Base-by-base conservation (phyloP, 2,797 vertebrate genomes). In the Myotis pilosus region DNA sequence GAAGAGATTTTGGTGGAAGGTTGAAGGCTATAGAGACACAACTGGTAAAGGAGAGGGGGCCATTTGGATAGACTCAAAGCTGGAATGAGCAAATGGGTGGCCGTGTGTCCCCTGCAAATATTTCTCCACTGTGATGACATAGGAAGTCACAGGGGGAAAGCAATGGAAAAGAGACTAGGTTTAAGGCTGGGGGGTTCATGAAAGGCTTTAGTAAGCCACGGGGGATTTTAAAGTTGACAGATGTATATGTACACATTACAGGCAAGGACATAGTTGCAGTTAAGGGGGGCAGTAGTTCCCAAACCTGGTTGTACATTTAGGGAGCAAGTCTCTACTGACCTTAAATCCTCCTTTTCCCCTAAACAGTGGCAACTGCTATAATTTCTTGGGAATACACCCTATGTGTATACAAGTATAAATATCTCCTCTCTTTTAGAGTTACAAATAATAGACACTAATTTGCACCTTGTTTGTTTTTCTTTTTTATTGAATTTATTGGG, bases 181-280 rank as follows among this genome's bases (percentile, higher is more conserved):
- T 81, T 76, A 76, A 87, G 79, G 60, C 30, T 87, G 90, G 38
- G 12, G 33, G 60, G 80, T 80, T 96, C 33, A 60, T 51, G 19
- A 41, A 93, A 51, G 62, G 25, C 75, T 60, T 53, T 78, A 47
- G 36, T 41, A 96, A 93, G 62, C 62, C 41, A 55, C 25, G 23
- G 2, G 47, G 92, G 41, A 75, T 88, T 94, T 88, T 55, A 75
- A 89, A 87, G 20, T 68, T 91, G 68, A 82, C 20, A 82, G 57
- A 8, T 49, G 8, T 83, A 9, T 60, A n/a, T 36, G 4, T 60
- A 47, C 30, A 90, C 25, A 20, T 69, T 68, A 80, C 33, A 49
- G 41, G 28, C 28, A 92, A 82, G 47, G 49, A 53, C 38, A 47
- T 84, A 36, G 62, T 83, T 89, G 69, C 41, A 33, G 11, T 74